A percentile compares a stretch with the other conserved stretches of the same genome.
Evolutionary conservation across 2,113 vertebrate genomes (phyloP).

Genomic region (Poicephalus gulielmi): DNA sequence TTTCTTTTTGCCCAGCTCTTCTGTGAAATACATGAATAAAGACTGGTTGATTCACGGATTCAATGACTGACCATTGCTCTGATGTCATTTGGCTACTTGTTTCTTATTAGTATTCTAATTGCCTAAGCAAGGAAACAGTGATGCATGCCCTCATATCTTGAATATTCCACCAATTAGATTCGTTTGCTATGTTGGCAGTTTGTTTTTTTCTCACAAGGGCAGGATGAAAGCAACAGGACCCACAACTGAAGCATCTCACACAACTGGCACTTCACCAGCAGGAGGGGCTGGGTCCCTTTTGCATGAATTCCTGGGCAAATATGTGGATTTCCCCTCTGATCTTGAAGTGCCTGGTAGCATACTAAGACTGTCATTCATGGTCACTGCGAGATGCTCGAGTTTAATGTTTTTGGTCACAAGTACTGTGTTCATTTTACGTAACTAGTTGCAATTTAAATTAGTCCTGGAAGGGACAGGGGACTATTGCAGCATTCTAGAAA

Average conservation of each 20-base stretch:
- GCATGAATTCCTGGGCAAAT: background rate
- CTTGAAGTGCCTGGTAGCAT: background rate
- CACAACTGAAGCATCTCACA: background rate
- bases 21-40: background rate
- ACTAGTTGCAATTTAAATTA: background rate
- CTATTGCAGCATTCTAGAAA: background rate
- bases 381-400: background rate
- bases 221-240: background rate
- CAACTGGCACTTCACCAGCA: background rate
- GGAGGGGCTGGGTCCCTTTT: background rate
- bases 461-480: background rate
- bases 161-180: background rate
- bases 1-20: background rate
- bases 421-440: background rate
- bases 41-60: background rate
- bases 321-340: background rate
- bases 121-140: background rate
- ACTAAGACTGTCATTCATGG: background rate
- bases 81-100: background rate
- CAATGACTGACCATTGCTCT: background rate
- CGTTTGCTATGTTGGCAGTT: background rate
- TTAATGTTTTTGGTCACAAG: background rate
- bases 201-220: background rate
- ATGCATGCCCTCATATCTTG: background rate
- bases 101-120: background rate